Evolutionary conservation across 1,140 invertebrate species (phyloP).

Genomic region (Ooceraea biroi): DNA sequence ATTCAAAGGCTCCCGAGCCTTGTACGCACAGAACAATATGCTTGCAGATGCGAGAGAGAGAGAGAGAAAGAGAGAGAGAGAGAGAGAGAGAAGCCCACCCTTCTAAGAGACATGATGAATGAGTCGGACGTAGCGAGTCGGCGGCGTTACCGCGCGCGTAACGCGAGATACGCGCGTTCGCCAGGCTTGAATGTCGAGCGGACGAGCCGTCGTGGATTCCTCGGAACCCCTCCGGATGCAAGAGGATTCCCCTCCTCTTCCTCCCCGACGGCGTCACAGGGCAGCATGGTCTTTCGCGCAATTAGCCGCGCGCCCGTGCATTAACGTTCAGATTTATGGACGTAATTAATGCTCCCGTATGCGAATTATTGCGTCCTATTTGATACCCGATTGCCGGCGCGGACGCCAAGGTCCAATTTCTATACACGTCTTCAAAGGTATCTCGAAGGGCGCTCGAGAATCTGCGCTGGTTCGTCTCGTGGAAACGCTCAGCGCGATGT

Average conservation of each 20-base stretch:
- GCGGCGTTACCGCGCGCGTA: background rate
- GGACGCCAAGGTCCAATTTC: background rate
- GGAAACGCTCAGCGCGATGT: background rate
- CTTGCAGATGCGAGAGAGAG: too few relatives aligned
- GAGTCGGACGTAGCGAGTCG: conserved; percentile 7
- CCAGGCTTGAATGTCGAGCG: conserved; percentile 46
- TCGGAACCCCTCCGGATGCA: conserved; percentile 31
- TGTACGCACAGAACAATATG: too few relatives aligned
- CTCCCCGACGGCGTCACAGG: conserved; percentile 39
- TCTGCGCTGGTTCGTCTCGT: background rate
- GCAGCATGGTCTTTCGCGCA: conserved; percentile 69
- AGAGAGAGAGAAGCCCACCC: conserved; percentile 8
- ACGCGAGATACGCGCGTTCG: conserved; percentile 42
- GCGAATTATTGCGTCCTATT: conserved; percentile 64
- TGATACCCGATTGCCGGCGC: conserved; percentile 53
- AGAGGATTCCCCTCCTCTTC: background rate
- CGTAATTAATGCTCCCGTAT: conserved; percentile 70
- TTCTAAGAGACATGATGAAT: conserved; percentile 37
- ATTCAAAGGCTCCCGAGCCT: conserved; percentile 13
- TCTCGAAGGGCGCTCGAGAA: background rate
- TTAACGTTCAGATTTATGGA: conserved; percentile 72
- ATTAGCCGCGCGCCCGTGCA: conserved; percentile 71
- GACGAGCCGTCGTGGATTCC: conserved; percentile 60
- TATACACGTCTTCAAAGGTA: background rate
- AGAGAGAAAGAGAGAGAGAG: too few relatives aligned